These are phyloP conservation scores for Hydrotaea diabolus DNA, from an alignment of 2,888 invertebrate species.

Conservation along the genomic window DNA sequence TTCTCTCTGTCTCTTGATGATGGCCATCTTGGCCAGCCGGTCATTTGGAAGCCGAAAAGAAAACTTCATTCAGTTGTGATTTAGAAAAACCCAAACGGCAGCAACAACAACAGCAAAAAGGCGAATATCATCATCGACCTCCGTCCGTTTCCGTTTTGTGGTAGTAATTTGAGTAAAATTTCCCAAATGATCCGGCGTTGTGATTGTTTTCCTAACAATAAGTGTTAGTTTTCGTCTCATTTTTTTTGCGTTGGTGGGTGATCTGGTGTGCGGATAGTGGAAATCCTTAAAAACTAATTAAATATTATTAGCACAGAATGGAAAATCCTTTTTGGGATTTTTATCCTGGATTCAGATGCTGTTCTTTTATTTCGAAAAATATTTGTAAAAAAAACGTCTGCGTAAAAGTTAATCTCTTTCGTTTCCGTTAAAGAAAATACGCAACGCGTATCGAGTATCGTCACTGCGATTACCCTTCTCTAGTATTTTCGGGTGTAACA, in stretches of 20 bases:
- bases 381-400: not conserved
- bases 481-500: not conserved
- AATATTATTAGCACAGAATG: conserved; percentile 51
- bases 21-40: not conserved
- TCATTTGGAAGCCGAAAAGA: conserved; percentile 1
- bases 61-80: conserved; percentile 38
- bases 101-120: conserved; percentile 2
- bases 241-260: conserved; percentile 3
- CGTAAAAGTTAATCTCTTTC: conserved; percentile 20
- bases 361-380: not conserved
- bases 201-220: conserved; percentile 47
- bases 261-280: not conserved
- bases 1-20: not conserved
- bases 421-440: conserved; percentile 6
- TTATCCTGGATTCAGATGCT: not conserved
- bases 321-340: conserved; percentile 40
- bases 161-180: conserved; percentile 55
- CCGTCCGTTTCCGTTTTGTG: conserved; percentile 16
- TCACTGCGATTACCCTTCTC: not conserved
- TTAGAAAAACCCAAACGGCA: conserved; percentile 39
- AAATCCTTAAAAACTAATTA: conserved; percentile 59
- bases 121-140: not conserved
- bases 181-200: not conserved
- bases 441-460: not conserved
- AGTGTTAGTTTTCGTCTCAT: conserved; percentile 23